Conservation (phyloP, 35 echinoderm and acorn worm species). For the Patiria miniata region DNA sequence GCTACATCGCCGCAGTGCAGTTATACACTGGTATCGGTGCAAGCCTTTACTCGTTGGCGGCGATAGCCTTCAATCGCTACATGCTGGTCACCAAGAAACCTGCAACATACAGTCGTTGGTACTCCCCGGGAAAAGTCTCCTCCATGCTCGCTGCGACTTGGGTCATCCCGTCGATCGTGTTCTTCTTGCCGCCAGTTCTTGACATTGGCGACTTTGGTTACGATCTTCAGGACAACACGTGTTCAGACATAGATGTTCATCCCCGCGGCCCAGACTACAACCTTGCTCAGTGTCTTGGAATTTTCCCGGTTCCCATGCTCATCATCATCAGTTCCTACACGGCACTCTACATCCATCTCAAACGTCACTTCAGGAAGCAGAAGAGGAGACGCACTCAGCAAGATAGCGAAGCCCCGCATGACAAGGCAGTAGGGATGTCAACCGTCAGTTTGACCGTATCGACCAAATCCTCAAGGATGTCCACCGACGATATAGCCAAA, state of each 20-base stretch:
- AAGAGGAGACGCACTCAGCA: no score
- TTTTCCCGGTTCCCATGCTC: constrained; percentile 76
- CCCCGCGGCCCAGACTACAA: constrained; percentile 66
- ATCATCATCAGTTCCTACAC: constrained; percentile 69
- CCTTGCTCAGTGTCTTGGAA: constrained; percentile 38
- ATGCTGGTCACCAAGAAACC: constrained; percentile 57
- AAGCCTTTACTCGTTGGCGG: constrained; percentile 75
- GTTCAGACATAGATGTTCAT: constrained; percentile 68
- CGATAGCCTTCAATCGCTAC: constrained; percentile 74
- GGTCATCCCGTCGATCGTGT: constrained; percentile 57
- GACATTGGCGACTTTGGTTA: constrained; percentile 78
- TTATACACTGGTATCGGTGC: constrained; percentile 63
- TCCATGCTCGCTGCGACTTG: constrained; percentile 61
- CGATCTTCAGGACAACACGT: constrained; percentile 62
- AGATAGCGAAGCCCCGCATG: no score
- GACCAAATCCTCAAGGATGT: no score
- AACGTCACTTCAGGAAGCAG: constrained; percentile 55
- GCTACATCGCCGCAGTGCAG: constrained; percentile 39
- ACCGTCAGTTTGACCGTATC: no score
- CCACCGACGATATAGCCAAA: no score
- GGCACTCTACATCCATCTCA: constrained; percentile 61
- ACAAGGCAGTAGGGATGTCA: no score
- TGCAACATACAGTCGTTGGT: constrained; percentile 37
- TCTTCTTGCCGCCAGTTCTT: constrained; percentile 65
- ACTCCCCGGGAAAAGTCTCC: constrained; percentile 38